Evolutionary conservation across 2,797 vertebrate species (phyloP).

Genomic region (Dryobates pubescens): DNA sequence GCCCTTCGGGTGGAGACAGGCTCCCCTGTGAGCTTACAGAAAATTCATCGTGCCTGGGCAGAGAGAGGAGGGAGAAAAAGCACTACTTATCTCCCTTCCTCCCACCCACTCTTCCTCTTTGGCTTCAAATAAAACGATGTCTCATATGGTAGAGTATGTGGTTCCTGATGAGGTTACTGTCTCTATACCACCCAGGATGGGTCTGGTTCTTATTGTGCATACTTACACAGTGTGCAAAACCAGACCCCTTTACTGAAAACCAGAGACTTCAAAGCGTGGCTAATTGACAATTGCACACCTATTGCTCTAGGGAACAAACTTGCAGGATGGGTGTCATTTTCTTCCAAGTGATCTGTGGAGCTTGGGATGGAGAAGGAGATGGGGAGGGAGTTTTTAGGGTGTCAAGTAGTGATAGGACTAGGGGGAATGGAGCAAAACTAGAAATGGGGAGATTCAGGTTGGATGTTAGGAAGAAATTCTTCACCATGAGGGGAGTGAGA

Average conservation of each 20-base stretch:
- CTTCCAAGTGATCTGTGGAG: not conserved
- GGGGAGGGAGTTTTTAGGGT: too few species aligned
- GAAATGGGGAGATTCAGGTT: too few species aligned
- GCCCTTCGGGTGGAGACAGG: conserved; percentile 38
- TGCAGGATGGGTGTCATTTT: not conserved
- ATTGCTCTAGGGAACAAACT: not conserved
- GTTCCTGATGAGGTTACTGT: conserved; percentile 61
- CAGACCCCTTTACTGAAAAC: not conserved
- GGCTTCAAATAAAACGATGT: conserved; percentile 58
- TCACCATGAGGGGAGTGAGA: too few species aligned
- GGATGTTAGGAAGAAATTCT: too few species aligned
- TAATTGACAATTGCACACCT: conserved; percentile 40
- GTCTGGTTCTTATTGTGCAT: conserved; percentile 69
- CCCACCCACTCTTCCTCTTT: conserved; percentile 53
- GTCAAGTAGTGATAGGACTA: too few species aligned
- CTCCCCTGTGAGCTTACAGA: conserved; percentile 2
- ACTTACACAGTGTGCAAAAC: not conserved
- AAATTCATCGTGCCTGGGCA: conserved; percentile 30
- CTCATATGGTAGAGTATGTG: not conserved
- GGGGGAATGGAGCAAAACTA: too few species aligned
- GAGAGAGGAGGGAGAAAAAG: conserved; percentile 3
- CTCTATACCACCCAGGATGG: conserved; percentile 71
- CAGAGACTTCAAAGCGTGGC: not conserved
- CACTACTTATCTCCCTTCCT: not conserved
- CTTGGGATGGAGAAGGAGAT: not conserved